Evolutionary conservation across 53 echinoderm and acorn worm genomes (phyloP).

Genomic region (Arbacia lixula): DNA sequence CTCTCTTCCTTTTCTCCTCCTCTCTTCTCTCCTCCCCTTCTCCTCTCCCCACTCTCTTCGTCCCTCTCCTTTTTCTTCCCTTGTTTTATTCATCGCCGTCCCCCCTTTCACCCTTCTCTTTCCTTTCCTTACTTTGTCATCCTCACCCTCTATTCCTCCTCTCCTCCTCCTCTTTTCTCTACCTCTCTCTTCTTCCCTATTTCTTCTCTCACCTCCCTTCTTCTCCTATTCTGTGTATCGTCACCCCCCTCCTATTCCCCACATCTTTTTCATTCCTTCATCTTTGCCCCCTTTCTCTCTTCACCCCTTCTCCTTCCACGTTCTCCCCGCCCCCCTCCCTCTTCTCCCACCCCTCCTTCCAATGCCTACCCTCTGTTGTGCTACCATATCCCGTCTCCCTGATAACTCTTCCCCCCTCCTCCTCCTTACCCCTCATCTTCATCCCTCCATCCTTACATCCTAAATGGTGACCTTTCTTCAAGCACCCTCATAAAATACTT

Average conservation of each 20-base stretch:
- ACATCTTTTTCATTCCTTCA: background rate
- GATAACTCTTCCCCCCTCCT: background rate
- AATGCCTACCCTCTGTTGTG: background rate
- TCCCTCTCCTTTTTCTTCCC: background rate
- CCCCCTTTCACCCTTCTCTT: background rate
- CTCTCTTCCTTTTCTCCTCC: background rate
- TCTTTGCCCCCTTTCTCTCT: background rate
- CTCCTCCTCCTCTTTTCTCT: too few species aligned
- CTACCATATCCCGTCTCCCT: background rate
- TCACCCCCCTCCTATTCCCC: background rate
- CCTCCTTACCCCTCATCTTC: too few species aligned
- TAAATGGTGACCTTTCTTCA: too few species aligned
- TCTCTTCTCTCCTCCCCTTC: background rate
- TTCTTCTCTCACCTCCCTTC: too few species aligned
- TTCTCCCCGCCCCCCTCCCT: background rate
- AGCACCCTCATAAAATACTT: too few species aligned
- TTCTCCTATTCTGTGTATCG: background rate
- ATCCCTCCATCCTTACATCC: background rate
- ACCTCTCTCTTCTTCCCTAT: too few species aligned
- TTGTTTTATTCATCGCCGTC: background rate
- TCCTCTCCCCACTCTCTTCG: background rate
- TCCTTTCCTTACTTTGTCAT: too few species aligned
- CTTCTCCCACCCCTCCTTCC: background rate
- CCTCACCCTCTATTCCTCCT: too few species aligned
- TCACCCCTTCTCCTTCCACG: background rate